Evolutionary conservation across 1,140 invertebrate genomes (phyloP).

Genomic region (Anastrepha obliqua): DNA sequence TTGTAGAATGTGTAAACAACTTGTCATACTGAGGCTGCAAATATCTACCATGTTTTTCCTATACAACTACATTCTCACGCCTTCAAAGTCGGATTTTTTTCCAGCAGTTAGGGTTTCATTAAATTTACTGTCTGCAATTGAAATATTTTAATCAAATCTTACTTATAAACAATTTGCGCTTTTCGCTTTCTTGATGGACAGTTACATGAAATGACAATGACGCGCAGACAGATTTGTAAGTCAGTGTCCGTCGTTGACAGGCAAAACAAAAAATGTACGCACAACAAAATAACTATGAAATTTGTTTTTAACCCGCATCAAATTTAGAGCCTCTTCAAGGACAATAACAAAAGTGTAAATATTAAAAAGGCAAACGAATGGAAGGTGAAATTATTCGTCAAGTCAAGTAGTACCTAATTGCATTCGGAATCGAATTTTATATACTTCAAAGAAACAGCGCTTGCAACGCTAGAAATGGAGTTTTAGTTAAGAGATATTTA

Average conservation of each 20-base stretch:
- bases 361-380: background rate
- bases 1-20: too few species aligned
- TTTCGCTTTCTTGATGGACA: background rate
- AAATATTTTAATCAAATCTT: background rate
- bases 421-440: too few species aligned
- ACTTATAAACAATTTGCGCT: background rate
- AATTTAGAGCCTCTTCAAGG: background rate
- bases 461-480: too few species aligned
- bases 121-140: background rate
- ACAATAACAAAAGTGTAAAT: background rate
- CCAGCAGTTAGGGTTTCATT: too few species aligned
- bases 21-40: too few species aligned
- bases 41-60: too few species aligned
- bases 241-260: background rate
- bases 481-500: too few species aligned
- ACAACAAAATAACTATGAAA: background rate
- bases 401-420: too few species aligned
- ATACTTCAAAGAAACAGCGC: too few species aligned
- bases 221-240: background rate
- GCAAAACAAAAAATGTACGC: background rate
- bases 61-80: too few species aligned
- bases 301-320: slow-evolving; percentile 14
- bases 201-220: slow-evolving; percentile 3
- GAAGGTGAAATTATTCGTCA: too few species aligned
- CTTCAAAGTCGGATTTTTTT: too few species aligned